Conservation (phyloP, 2,113 vertebrate genomes). For the Falco punctatus region DNA sequence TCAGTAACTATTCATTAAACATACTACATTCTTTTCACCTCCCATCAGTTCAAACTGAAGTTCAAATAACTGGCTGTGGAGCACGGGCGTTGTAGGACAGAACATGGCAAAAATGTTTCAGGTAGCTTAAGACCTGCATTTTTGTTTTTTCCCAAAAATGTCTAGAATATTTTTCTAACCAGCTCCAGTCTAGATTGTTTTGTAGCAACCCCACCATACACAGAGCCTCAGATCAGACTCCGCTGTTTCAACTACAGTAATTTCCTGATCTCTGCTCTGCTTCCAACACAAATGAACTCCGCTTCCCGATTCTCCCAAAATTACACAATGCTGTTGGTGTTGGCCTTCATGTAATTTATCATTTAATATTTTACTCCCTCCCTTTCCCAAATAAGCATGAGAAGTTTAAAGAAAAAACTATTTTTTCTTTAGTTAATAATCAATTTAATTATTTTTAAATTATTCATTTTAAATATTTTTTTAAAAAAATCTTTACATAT, state of each 20-base stretch:
- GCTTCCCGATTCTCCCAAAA: background rate
- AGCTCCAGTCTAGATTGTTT: background rate
- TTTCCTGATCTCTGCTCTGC: background rate
- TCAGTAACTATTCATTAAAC: background rate
- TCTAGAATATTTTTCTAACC: background rate
- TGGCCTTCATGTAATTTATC: background rate
- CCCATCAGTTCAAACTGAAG: rapidly evolving
- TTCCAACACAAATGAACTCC: background rate
- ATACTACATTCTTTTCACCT: rapidly evolving
- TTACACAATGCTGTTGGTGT: background rate
- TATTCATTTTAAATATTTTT: rapidly evolving
- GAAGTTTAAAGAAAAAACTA: background rate
- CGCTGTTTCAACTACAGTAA: background rate
- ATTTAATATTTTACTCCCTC: background rate
- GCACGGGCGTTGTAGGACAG: background rate
- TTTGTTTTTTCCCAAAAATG: rapidly evolving
- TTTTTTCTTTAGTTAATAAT: background rate
- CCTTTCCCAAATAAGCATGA: background rate
- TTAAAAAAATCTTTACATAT: background rate
- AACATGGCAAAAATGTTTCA: rapidly evolving
- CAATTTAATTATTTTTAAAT: background rate
- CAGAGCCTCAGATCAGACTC: background rate
- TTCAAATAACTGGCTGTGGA: background rate
- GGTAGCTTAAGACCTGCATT: background rate
- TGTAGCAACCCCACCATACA: rapidly evolving